phyloP scores from a whole-genome alignment of 1,140 invertebrate species.

The Drosophila prosaltans region DNA sequence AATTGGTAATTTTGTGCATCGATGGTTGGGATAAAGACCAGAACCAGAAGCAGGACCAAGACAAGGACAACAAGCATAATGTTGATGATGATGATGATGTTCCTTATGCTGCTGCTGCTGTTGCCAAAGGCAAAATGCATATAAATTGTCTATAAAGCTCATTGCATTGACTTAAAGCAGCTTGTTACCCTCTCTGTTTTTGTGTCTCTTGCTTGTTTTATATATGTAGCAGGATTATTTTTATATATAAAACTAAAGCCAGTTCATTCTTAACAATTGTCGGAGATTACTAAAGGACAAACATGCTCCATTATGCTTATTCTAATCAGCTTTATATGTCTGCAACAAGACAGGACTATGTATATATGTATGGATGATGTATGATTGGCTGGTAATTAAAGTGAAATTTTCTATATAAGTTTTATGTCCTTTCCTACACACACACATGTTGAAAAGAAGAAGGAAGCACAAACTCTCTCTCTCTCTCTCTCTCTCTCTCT shows the following conservation, averaged over 20 bases:
- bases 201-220: constrained; percentile 16
- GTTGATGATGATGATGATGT: constrained; percentile 34
- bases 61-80: constrained; percentile 12
- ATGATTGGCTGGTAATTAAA: constrained; percentile 63
- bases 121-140: constrained; percentile 58
- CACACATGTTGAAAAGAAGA: background rate
- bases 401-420: constrained; percentile 4
- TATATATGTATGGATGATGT: constrained; percentile 40
- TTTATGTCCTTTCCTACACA: background rate
- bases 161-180: constrained; percentile 70
- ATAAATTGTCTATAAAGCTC: constrained; percentile 76
- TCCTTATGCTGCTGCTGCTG: constrained; percentile 13
- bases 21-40: constrained; percentile 42
- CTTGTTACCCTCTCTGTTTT: constrained; percentile 27
- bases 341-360: background rate
- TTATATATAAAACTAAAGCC: constrained; percentile 59
- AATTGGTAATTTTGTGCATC: constrained; percentile 78
- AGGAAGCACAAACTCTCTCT: background rate
- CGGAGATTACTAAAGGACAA: constrained; percentile 1
- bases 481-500: constrained; percentile 13
- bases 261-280: constrained; percentile 42
- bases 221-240: constrained; percentile 70
- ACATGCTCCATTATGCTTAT: constrained; percentile 8
- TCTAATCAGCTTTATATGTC: constrained; percentile 14
- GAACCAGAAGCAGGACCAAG: background rate